Evolutionary conservation across 92 coral and sea anemone species (phyloP), one percentile per base, ranked within the genome.

Genomic region (Ricordea florida): DNA sequence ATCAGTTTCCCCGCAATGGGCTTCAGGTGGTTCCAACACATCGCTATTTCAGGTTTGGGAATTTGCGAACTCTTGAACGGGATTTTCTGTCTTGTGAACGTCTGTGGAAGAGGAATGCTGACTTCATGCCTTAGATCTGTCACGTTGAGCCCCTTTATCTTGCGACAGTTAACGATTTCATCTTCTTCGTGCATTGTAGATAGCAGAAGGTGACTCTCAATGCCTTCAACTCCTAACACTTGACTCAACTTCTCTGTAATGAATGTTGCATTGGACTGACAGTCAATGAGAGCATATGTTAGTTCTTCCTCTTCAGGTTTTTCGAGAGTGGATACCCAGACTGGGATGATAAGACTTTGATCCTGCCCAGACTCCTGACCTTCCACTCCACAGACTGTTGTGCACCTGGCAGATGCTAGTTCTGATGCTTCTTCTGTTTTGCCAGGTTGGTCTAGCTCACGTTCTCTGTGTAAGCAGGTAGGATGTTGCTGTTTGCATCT

Each of bases 241-340:
- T 37, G 4, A 30, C 71, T 63, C 26, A 79, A 27, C 35, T 57
- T 69, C 18, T 85, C 83, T 1, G 73, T 72, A 46, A 85, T 72
- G 48, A 85, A 79, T 7, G 86, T 65, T 7, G 91, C 86, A 66
- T 85, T 72, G 3, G 79, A 79, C 50, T 85, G 83, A 34, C 66
- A 47, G 68, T 85, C 82, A 5, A 86, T 45, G 31, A 81, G 56
- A 20, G 92, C 81, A 28, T 81, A 87, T 0, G 88, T 75, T 56
- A 87, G 70, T 5, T 16, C 51, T 37, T 55, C 73, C 10, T 13
- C 33, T 21, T 67, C 5, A 2, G 76, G 80, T 9, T 61, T 44
- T 28, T 27, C 56, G 6, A 56, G 8, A 48, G 68, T 41, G 7
- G 80, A 48, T 5, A 74, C 37, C 81, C 74, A 79, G 10, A 85